These are phyloP conservation scores for Cerastoderma edule DNA, from an alignment of 2,888 invertebrate species.

Conservation along the genomic window DNA sequence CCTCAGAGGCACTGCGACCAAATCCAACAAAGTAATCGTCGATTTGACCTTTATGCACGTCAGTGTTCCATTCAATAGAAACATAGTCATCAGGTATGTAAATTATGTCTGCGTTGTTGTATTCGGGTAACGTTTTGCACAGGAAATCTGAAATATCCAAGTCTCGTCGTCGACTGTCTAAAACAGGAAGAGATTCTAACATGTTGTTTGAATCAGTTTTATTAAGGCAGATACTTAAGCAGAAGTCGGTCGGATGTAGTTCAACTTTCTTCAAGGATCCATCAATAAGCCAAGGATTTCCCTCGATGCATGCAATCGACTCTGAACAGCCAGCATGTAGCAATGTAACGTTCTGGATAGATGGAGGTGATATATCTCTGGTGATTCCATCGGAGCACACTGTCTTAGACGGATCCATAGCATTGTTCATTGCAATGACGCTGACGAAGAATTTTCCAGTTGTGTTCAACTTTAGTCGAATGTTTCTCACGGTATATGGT, in stretches of 20 bases:
- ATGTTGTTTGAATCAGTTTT: neutral
- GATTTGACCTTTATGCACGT: conserved; percentile 56
- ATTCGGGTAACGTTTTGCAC: conserved; percentile 32
- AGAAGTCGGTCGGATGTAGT: conserved; percentile 1
- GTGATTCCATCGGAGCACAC: conserved; percentile 72
- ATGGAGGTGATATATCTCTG: conserved; percentile 37
- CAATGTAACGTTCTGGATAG: conserved; percentile 47
- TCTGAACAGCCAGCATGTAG: conserved; percentile 38
- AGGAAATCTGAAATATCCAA: conserved; percentile 35
- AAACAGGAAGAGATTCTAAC: neutral
- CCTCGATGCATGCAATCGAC: conserved; percentile 11
- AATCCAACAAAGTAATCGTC: conserved; percentile 58
- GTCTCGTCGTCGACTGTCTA: conserved; percentile 4
- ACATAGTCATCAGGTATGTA: conserved; percentile 58
- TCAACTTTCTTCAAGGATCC: conserved; percentile 3
- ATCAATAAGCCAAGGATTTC: conserved; percentile 15
- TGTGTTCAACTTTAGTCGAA: conserved; percentile 7
- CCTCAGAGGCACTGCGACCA: conserved; percentile 32
- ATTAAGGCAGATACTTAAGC: neutral
- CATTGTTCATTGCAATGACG: conserved; percentile 72
- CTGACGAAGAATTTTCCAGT: conserved; percentile 62
- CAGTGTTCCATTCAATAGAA: conserved; percentile 47
- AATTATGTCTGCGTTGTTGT: conserved; percentile 28
- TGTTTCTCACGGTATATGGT: conserved; percentile 6
- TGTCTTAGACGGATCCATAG: conserved; percentile 63